Conservation (phyloP, 1,140 invertebrate genomes). For the Hypothenemus hampei region DNA sequence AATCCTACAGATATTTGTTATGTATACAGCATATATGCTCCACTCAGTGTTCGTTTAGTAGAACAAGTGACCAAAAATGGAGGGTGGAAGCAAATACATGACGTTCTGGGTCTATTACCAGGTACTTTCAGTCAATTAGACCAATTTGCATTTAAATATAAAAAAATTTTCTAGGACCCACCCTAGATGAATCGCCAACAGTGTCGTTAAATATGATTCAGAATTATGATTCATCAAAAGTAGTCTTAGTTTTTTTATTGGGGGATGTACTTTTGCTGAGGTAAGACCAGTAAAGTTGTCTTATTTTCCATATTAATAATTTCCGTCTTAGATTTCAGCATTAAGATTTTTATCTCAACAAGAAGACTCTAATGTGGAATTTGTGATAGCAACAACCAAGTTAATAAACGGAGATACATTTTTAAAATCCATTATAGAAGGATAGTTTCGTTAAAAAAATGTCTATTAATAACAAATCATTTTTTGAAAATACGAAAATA, state of each 20-base stretch:
- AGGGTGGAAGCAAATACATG: conserved; percentile 67
- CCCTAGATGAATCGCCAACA: conserved; percentile 51
- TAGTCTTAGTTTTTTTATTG: conserved; percentile 91
- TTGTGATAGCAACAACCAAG: conserved; percentile 89
- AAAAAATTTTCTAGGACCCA: conserved; percentile 45
- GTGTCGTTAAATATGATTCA: conserved; percentile 27
- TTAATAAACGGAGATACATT: conserved; percentile 88
- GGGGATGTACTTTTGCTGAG: conserved; percentile 94
- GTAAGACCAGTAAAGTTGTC: conserved; percentile 37
- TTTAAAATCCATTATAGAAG: conserved; percentile 68
- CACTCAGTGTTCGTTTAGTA: conserved; percentile 81
- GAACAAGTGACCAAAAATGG: conserved; percentile 79
- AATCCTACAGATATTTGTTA: conserved; percentile 87
- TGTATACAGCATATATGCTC: conserved; percentile 91
- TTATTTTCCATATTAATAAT: conserved; percentile 1
- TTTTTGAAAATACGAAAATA: neutral
- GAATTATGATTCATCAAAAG: conserved; percentile 60
- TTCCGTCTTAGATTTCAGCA: conserved; percentile 64
- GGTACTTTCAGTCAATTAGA: too few species aligned
- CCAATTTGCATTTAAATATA: neutral
- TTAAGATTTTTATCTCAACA: conserved; percentile 86
- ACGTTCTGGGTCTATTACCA: conserved; percentile 56
- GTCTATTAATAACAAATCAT: neutral
- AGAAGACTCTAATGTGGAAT: conserved; percentile 88
- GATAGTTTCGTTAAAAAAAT: neutral